Conservation (phyloP, 2,888 invertebrate genomes). For the Atrina japonica region DNA sequence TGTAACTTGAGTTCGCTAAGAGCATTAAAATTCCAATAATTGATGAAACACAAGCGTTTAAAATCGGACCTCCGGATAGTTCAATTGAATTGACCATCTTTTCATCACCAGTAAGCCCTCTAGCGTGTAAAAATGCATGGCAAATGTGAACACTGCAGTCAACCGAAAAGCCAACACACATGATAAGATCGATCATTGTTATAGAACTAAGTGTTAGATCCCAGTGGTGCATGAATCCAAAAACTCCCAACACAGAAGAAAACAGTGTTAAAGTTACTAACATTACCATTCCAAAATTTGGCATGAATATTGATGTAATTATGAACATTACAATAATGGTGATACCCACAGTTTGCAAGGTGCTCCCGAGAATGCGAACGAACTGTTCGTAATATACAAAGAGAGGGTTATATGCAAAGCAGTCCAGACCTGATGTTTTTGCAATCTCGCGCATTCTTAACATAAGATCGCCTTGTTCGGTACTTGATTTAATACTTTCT, state of each 20-base stretch:
- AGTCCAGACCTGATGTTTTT: conserved; percentile 47
- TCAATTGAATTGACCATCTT: conserved; percentile 48
- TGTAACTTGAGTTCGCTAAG: conserved; percentile 50
- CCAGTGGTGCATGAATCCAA: conserved; percentile 70
- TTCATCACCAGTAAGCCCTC: conserved; percentile 38
- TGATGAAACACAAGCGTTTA: conserved; percentile 62
- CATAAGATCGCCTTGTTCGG: conserved; percentile 63
- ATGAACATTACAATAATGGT: conserved; percentile 66
- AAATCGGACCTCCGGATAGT: conserved; percentile 54
- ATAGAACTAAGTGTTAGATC: conserved; percentile 66
- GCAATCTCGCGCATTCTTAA: conserved; percentile 55
- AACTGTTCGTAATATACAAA: conserved; percentile 71
- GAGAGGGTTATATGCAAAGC: conserved; percentile 55
- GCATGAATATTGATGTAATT: conserved; percentile 67
- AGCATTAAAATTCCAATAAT: conserved; percentile 60
- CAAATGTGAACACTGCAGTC: conserved; percentile 68
- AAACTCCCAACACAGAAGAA: conserved; percentile 64
- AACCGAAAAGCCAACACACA: conserved; percentile 72
- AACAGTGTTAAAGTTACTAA: conserved; percentile 62
- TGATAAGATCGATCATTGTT: conserved; percentile 70
- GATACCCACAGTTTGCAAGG: conserved; percentile 65
- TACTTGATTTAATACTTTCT: conserved; percentile 91
- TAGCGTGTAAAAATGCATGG: conserved; percentile 60
- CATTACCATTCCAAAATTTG: conserved; percentile 60
- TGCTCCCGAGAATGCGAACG: conserved; percentile 64